phyloP scores from a whole-genome alignment of 2,888 invertebrate species.

The Andricus quercusramuli region DNA sequence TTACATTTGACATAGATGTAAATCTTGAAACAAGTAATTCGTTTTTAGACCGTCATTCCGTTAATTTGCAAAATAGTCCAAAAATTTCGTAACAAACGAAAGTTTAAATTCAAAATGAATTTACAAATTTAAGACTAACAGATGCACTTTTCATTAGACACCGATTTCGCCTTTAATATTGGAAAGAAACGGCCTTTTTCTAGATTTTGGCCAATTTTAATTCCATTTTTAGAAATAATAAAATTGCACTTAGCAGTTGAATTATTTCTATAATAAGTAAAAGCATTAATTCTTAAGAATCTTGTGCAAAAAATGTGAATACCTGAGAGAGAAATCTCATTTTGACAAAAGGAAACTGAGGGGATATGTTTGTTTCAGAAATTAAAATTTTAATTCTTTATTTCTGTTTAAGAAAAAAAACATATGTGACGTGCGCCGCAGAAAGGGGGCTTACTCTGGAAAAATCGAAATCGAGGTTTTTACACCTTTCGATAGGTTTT shows the following conservation, averaged over 20 bases:
- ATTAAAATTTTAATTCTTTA: not conserved
- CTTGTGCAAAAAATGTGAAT: not conserved
- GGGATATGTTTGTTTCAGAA: not conserved
- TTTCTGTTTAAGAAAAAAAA: not conserved
- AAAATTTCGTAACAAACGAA: not conserved
- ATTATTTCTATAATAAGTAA: not conserved
- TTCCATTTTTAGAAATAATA: not conserved
- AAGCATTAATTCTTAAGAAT: not conserved
- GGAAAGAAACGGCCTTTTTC: not conserved
- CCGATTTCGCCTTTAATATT: not conserved
- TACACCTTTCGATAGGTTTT: no score
- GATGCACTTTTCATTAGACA: not conserved
- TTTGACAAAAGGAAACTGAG: not conserved
- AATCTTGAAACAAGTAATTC: not conserved
- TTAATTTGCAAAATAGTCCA: not conserved
- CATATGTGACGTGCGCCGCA: no score
- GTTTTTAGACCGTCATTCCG: not conserved
- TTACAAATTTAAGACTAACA: not conserved
- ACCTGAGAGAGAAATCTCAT: not conserved
- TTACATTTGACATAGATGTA: not conserved
- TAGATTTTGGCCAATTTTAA: not conserved
- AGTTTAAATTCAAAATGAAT: not conserved
- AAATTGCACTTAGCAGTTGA: not conserved
- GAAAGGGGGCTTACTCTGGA: no score
- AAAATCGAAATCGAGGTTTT: no score